phyloP scores from a whole-genome alignment of 2,888 invertebrate species.

The Drosophila greeni region DNA sequence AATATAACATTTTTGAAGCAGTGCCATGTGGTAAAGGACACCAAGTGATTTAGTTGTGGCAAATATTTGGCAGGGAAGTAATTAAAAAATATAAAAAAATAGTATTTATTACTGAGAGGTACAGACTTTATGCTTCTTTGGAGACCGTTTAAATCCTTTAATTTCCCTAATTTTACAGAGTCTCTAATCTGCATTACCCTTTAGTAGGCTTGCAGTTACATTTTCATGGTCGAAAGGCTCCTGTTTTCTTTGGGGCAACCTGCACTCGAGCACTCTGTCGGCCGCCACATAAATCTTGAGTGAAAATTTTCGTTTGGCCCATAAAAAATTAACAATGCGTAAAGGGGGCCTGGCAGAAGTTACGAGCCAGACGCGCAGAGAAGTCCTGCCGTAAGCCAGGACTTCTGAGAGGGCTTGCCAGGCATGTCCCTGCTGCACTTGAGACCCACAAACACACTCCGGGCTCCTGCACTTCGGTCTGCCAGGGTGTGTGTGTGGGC shows the following conservation, averaged over 20 bases:
- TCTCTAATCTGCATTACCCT: conserved; percentile 8
- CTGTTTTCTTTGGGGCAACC: background rate
- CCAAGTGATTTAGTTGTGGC: conserved; percentile 18
- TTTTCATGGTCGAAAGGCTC: background rate
- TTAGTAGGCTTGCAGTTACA: conserved; percentile 1
- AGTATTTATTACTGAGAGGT: background rate
- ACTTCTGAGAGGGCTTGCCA: conserved; percentile 31
- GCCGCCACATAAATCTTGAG: conserved; percentile 48
- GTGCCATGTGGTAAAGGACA: conserved; percentile 20
- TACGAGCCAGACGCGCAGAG: conserved; percentile 26
- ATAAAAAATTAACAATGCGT: conserved; percentile 54
- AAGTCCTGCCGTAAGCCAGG: conserved; percentile 30
- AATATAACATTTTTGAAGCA: conserved; percentile 21
- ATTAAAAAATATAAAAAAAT: conserved; percentile 14
- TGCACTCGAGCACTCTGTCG: conserved; percentile 36
- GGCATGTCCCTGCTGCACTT: conserved; percentile 38
- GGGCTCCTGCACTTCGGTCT: conserved; percentile 10
- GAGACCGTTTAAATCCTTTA: background rate
- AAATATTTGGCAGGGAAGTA: conserved; percentile 31
- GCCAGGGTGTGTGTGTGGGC: conserved; percentile 26
- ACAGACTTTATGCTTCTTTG: background rate
- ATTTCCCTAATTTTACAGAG: background rate
- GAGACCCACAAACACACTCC: conserved; percentile 22
- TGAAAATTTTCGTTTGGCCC: conserved; percentile 36
- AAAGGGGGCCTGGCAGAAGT: conserved; percentile 20